These are phyloP conservation scores for Enteromius trimaculatus DNA, from an alignment of 2,797 vertebrate species.

Conservation along the genomic window DNA sequence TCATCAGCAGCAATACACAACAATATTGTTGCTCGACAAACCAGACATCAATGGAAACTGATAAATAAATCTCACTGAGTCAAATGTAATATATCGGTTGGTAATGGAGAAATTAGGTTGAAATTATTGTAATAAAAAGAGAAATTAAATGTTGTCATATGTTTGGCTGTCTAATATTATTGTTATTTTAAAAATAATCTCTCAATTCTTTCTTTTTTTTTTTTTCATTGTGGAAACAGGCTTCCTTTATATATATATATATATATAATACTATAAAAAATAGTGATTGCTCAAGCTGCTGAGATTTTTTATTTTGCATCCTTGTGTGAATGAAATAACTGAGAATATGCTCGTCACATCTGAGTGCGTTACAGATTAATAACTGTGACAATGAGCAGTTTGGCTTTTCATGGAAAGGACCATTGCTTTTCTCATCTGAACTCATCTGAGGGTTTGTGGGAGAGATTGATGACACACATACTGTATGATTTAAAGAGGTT, in stretches of 20 bases:
- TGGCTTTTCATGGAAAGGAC: background rate
- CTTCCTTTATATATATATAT: background rate
- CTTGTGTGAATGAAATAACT: background rate
- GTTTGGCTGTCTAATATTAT: too few species aligned
- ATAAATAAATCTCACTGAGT: too few species aligned
- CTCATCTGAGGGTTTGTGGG: background rate
- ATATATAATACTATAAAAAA: background rate
- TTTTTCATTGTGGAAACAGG: too few species aligned
- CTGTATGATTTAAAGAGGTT: background rate
- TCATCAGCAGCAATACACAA: too few species aligned
- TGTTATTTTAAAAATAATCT: too few species aligned
- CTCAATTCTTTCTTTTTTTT: too few species aligned
- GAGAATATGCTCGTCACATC: background rate
- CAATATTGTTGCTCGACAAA: too few species aligned
- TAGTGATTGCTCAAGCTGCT: background rate
- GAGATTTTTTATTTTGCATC: background rate
- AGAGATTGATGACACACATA: constrained; percentile 16
- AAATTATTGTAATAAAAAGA: background rate
- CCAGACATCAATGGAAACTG: too few species aligned
- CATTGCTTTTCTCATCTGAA: background rate
- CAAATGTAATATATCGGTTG: too few species aligned
- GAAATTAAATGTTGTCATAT: too few species aligned
- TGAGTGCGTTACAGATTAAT: background rate
- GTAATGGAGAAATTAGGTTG: background rate
- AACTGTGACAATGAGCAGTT: background rate